These are phyloP conservation scores for Gallinago media DNA, from an alignment of 2,113 vertebrate species.

Conservation along the genomic window DNA sequence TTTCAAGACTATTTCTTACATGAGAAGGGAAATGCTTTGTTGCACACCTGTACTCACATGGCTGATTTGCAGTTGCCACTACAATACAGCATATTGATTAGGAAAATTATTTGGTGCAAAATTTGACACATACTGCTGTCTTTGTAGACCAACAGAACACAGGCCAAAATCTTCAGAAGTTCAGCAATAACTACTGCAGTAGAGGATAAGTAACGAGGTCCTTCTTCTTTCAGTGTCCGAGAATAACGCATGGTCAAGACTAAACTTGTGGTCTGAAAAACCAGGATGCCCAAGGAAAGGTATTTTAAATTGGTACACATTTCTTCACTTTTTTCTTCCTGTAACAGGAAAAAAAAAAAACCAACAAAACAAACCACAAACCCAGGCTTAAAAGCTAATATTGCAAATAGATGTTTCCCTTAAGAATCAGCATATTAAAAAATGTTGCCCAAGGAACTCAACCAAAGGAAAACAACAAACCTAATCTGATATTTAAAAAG, in stretches of 20 bases:
- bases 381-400: not conserved
- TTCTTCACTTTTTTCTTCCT: constrained; percentile 69
- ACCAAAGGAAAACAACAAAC: not conserved
- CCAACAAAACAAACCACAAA: not conserved
- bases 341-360: constrained; percentile 57
- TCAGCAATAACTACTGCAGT: constrained; percentile 96
- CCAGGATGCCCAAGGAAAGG: constrained; percentile 94
- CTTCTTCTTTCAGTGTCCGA: constrained; percentile 93
- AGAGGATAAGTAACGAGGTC: constrained; percentile 95
- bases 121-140: constrained; percentile 89
- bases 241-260: constrained; percentile 98
- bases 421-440: not conserved
- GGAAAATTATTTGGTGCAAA: constrained; percentile 43
- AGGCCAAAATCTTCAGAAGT: constrained; percentile 92
- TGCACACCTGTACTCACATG: constrained; percentile 7
- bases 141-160: constrained; percentile 92
- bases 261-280: constrained; percentile 97
- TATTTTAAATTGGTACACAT: constrained; percentile 92
- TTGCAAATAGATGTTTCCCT: not conserved
- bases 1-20: constrained; percentile 1
- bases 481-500: not conserved
- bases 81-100: constrained; percentile 17
- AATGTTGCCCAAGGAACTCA: not conserved
- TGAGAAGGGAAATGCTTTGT: not conserved
- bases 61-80: constrained; percentile 39